Base-by-base conservation (phyloP, 2,113 vertebrate species). In the Nothobranchius furzeri region DNA sequence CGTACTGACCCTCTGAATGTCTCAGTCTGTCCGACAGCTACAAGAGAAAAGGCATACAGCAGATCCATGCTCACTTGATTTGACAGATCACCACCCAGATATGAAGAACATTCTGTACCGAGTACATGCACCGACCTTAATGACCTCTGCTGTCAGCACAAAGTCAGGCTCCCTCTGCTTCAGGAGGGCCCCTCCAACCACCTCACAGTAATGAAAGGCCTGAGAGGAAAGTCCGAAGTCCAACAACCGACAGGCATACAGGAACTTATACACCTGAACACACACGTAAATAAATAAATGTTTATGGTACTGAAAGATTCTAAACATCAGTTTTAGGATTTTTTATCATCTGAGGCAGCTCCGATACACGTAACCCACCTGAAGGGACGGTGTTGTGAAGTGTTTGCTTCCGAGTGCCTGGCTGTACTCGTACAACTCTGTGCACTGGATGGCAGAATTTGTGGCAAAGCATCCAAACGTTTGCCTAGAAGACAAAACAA, bases 161-260 rank as follows among this genome's bases (percentile, higher is more conserved):
- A 88, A 82, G 3, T 58, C 68, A 45, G 85, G 81, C 0, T 80
- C 83, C 6, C 58, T 61, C 35, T 83, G 87, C 57, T 43, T 73
- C 63, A 96, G 90, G 11, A 97, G 66, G 0, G 56, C 50, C 0
- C 70, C 50, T 2, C 89, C 90, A 0, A 96, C 76, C 64, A 94
- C 92, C 88, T 98, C 96, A 0, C 95, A 97, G 87, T 98, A 98
- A 73, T 95, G 93, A 79, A 96, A 90, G 35, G 96, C 96, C 83
- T 93, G 95, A 14, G 93, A 93, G 1, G 89, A 60, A 7, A 97
- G 91, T 9, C 96, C 96, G 0, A 92, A 92, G 85, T 97, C 96
- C 0, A 93, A 87, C 90, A 98, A 88, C 4, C 94, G 93, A 80
- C 91, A 90, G 24, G 95, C 96, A 0, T 98, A 98, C 60, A 98